Evolutionary conservation across 2,113 vertebrate species (phyloP).

Genomic region (Calyptomena viridis): DNA sequence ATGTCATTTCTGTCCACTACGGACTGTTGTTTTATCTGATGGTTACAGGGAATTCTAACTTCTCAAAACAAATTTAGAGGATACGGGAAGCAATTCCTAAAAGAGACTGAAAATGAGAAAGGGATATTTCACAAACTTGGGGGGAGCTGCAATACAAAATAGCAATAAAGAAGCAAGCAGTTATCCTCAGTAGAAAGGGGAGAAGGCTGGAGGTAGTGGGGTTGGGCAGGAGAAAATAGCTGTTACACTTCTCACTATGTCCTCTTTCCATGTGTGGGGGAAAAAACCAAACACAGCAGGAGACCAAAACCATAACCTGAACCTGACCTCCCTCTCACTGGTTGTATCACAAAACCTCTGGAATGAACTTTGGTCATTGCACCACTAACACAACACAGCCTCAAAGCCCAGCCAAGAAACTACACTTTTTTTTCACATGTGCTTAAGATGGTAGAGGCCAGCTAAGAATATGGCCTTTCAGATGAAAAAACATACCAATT

Average conservation of each 20-base stretch:
- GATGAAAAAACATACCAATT: neutral
- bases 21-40: neutral
- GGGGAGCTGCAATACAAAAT: fast-evolving
- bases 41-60: neutral
- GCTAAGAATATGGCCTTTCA: neutral
- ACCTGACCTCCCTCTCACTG: neutral
- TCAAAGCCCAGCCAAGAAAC: neutral
- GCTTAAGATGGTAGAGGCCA: neutral
- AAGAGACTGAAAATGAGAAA: neutral
- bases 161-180: neutral
- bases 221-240: neutral
- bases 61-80: neutral
- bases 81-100: neutral
- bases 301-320: constrained; percentile 19
- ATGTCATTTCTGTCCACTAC: neutral
- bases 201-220: neutral
- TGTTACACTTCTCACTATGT: neutral
- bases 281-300: neutral
- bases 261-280: neutral
- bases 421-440: neutral
- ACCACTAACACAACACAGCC: neutral
- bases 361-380: constrained; percentile 21
- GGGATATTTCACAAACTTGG: neutral
- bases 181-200: neutral
- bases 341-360: neutral